Evolutionary conservation across 2,113 vertebrate species (phyloP).

Genomic region (Junco hyemalis): DNA sequence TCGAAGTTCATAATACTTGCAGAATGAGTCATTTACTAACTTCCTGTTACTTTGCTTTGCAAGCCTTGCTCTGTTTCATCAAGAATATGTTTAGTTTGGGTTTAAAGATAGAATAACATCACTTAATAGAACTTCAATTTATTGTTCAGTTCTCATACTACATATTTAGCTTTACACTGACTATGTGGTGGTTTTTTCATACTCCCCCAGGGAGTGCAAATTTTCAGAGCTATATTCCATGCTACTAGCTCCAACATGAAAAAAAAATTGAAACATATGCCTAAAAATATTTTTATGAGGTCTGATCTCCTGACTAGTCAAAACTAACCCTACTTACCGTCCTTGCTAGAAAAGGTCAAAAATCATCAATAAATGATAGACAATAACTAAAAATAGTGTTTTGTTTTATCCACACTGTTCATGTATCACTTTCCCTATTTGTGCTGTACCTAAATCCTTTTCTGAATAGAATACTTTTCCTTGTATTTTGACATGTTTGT

Average conservation of each 20-base stretch:
- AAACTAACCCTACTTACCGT: background rate
- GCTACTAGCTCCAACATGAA: background rate
- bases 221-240: background rate
- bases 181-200: background rate
- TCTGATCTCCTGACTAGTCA: background rate
- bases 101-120: background rate
- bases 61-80: background rate
- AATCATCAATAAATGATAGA: background rate
- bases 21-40: background rate
- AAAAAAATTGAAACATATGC: background rate
- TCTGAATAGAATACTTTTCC: background rate
- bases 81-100: background rate
- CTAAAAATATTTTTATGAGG: background rate
- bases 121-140: background rate
- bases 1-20: background rate
- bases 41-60: background rate
- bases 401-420: background rate
- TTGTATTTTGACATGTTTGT: background rate
- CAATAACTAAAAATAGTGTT: background rate
- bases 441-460: background rate
- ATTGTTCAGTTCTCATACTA: background rate
- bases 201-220: background rate
- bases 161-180: background rate
- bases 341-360: background rate
- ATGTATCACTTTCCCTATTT: background rate